Evolutionary conservation across 2,888 invertebrate genomes (phyloP), one percentile per base, ranked within the genome.

Genomic region (Xestoiulus laeticollis): DNA sequence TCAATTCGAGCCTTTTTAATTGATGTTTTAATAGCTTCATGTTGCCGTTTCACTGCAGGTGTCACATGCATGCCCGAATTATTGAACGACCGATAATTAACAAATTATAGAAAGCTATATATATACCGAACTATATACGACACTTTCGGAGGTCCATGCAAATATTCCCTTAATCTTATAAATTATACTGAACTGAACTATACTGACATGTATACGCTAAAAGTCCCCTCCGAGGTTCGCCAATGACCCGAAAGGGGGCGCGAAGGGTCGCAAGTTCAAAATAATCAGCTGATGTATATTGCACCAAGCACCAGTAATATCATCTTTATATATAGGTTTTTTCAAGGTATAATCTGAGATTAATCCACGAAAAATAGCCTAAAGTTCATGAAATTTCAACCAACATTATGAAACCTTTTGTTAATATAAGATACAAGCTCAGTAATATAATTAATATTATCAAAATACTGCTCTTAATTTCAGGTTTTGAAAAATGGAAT

Each of bases 71-170:
- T 22, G 22, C 78, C 59, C 10, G 30, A 68, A 78, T 78, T 78
- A 78, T 30, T 78, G 30, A 78, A 78, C 30, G 78, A 78, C 78
- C 78, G 78, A 78, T 78, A 78, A 78, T 78, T 78, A 78, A 30
- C 30, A 78, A 78, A 78, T 78, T 78, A 78, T 78, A 26, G 30
- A 78, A 12, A 30, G 12, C 6, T 48, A 78, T 78, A 30, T 30
- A 78, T 0, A 2, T 22, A 10, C 22, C 12, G 59, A 68, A 22
- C 59, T 26, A 19, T 53, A 2, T 4, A 10, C 38, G 6, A 38
- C 38, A 38, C 38, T 8, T 38, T 38, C 38, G 38, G 38, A 43
- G 19, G 22, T 8, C 59, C 19, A n/a, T 59, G 59, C 78, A 32
- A 78, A 48, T 48, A 48, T 19, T 3, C 30, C 78, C 78, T 22